Percentiles rank a stretch among this genome's conserved stretches.
Conservation (phyloP, 2,797 vertebrate genomes). For the Loriculus beryllinus region DNA sequence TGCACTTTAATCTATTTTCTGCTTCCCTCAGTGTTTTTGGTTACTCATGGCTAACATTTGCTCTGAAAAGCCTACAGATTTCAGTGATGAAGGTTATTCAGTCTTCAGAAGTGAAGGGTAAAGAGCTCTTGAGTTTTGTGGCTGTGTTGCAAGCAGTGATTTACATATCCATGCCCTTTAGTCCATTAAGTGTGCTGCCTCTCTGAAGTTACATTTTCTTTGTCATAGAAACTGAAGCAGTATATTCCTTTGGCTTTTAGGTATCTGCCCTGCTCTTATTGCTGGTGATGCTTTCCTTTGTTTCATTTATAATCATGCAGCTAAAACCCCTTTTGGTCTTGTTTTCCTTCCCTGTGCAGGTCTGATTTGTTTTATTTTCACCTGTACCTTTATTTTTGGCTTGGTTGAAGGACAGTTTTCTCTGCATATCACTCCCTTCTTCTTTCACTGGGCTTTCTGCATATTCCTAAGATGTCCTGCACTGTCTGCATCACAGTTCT, state of each 20-base stretch:
- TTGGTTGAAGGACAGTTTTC: background rate
- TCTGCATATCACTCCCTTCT: background rate
- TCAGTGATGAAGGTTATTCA: background rate
- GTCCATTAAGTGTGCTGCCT: background rate
- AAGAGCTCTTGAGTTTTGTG: background rate
- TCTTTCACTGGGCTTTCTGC: background rate
- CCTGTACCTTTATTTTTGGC: background rate
- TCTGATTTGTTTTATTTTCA: background rate
- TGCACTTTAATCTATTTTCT: constrained; percentile 16
- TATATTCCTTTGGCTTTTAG: background rate
- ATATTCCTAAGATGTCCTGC: background rate
- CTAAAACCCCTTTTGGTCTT: background rate
- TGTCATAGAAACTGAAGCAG: background rate
- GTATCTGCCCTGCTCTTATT: background rate
- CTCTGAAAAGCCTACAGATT: background rate
- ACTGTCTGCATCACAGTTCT: background rate
- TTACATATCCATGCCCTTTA: background rate
- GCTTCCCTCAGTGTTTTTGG: background rate
- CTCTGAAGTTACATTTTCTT: background rate
- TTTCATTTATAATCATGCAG: background rate
- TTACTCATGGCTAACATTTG: background rate
- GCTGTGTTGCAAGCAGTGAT: background rate
- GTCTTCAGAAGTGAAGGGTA: background rate
- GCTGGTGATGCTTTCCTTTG: background rate
- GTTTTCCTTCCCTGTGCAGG: background rate